Evolutionary conservation across 2,113 vertebrate species (phyloP), one percentile per base, ranked within the genome.

Genomic region (Aviceda subcristata): DNA sequence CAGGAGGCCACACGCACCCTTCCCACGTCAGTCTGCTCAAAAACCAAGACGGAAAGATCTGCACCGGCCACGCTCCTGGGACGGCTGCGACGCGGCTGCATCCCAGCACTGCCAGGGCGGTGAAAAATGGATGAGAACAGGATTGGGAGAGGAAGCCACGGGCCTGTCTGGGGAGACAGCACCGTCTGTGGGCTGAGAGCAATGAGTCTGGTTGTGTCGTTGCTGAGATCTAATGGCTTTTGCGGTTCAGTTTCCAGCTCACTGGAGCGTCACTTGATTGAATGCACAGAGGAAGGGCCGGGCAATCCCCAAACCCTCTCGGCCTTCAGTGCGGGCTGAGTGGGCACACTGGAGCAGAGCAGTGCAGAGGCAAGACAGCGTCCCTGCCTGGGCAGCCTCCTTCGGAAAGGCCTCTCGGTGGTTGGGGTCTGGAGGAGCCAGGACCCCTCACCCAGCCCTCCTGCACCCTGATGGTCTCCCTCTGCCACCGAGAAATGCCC

Each of bases 51-150:
- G 20, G 68, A 21, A 66, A 62, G 53, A 8, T 14, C 34, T 11
- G 1, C 2, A 15, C 14, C 62, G 63, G 75, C 60, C 51, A 4
- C 5, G 64, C 45, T 56, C 30, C 55, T 11, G 59, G 36, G 32
- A 13, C 0, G 6, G 32, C 34, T 2, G 6, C 0, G 0, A 1
- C 0, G 3, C 2, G 1, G 51, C 87, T 59, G 62, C 87, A 46
- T 36, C 91, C 57, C 92, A 39, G 60, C 51, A 0, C 83, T 14
- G 71, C 46, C 90, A 66, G 69, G 30, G 45, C 0, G 18, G 45
- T 85, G 88, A 26, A 36, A 88, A 94, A 69, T 36, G 74, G 48
- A 48, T 74, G 73, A 9, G 29, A 74, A 57, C 46, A 30, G 12
- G 78, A 8, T 1, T 8, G 82, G 56, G 86, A 90, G 74, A 45